Evolutionary conservation across 2,888 invertebrate species (phyloP), one percentile per base, ranked within the genome.

Genomic region (Ctena decussata): DNA sequence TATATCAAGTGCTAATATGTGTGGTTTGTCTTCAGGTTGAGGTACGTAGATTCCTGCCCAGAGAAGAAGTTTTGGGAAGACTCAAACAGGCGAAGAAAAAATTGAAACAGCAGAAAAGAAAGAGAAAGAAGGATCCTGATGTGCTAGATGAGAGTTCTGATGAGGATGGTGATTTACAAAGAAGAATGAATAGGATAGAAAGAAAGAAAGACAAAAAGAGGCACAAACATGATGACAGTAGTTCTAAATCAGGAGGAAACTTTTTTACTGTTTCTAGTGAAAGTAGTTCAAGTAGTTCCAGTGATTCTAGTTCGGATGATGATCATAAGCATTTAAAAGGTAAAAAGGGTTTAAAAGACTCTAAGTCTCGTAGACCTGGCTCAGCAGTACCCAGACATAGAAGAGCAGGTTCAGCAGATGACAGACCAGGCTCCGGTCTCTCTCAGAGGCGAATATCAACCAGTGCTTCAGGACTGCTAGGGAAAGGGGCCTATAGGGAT

Each of bases 41-140:
- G 37, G 84, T 94, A 8, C 91, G 86, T 74, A 88, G 92, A 80
- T 91, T 92, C 60, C 83, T 94, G 6, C 85, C 90, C 32, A 90
- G 88, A 72, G 85, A 89, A 32, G 93, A 94, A 74, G 89, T 91
- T 12, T 80, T 70, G 11, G 89, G 91, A 49, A 84, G 90, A 73
- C 69, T 93, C 53, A 89, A 87, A 27, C 86, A 87, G 32, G 88
- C 89, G 77, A 92, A 91, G 87, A 90, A 92, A 77, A 84, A 83
- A 69, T 65, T 86, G 44, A 89, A 57, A n/a, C n/a, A 57, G 57
- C 24, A 57, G 57, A n/a, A n/a, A n/a, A 30, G 24, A 53, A 53
- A 53, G 53, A 11, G 12, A 18, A 53, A 24, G n/a, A 53, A 53
- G 21, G 5, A 53, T 18, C 12, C 6, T 8, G 15, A 18, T 11